Percentiles rank a stretch among this genome's conserved stretches.
phyloP scores from a whole-genome alignment of 2,888 invertebrate genomes.

The Ferrisia virgata region DNA sequence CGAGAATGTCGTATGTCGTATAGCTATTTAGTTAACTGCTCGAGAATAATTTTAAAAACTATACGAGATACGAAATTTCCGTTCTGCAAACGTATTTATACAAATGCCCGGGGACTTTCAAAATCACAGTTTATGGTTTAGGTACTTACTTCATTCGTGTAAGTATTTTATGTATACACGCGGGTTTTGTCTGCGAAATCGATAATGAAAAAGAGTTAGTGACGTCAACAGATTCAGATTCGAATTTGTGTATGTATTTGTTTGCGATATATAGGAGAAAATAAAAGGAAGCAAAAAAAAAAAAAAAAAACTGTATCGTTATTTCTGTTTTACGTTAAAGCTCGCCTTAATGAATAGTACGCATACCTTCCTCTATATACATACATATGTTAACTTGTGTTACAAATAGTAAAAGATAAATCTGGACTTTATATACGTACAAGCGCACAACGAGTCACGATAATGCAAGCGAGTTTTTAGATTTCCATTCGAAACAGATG shows the following conservation, averaged over 20 bases:
- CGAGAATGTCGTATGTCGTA: too few relatives aligned
- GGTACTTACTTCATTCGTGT: too few relatives aligned
- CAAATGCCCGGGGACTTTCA: background rate
- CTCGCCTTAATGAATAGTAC: background rate
- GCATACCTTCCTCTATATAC: too few relatives aligned
- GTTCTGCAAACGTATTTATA: background rate
- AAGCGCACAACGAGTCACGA: background rate
- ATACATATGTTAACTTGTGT: background rate
- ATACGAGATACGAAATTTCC: background rate
- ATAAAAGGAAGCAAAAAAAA: background rate
- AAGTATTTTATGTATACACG: too few relatives aligned
- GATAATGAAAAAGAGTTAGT: constrained; percentile 2
- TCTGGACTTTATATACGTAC: background rate
- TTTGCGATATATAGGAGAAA: background rate
- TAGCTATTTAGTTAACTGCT: background rate
- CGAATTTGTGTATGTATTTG: background rate
- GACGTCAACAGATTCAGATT: constrained; percentile 7
- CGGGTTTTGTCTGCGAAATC: background rate
- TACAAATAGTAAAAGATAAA: background rate
- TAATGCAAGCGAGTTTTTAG: background rate
- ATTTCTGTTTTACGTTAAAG: background rate
- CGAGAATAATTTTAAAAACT: background rate
- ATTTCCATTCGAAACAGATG: background rate
- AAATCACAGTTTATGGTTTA: constrained; percentile 1
- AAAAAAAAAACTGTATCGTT: background rate